Percentiles rank a stretch among this genome's conserved stretches.
These are phyloP conservation scores for Capromys pilorides DNA, from an alignment of 2,797 vertebrate genomes.

Conservation along the genomic window DNA sequence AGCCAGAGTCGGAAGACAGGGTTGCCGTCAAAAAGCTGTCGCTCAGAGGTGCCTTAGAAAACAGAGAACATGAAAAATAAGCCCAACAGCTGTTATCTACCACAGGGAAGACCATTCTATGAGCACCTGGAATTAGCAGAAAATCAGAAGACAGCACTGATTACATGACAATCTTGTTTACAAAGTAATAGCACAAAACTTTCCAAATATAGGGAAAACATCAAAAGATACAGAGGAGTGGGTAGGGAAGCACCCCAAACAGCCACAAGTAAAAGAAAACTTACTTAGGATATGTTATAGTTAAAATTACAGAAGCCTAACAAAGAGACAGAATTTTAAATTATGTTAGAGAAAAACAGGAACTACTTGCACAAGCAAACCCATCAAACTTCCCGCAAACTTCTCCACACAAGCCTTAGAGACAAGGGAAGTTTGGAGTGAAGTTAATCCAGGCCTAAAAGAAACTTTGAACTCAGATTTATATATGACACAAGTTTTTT, in stretches of 20 bases:
- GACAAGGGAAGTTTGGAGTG: background rate
- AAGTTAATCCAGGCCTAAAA: background rate
- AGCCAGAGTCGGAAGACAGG: background rate
- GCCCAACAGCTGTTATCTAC: background rate
- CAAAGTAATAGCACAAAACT: background rate
- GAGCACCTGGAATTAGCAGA: background rate
- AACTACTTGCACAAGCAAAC: background rate
- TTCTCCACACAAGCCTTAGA: background rate
- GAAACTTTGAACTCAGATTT: background rate
- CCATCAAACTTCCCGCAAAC: background rate
- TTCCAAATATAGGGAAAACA: background rate
- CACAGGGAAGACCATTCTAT: background rate
- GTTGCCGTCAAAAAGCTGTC: too few relatives aligned
- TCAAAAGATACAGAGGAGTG: background rate
- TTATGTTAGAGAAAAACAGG: background rate
- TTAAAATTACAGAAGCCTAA: background rate
- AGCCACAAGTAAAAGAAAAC: background rate
- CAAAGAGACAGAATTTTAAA: background rate
- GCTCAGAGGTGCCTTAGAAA: background rate
- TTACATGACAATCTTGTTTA: background rate
- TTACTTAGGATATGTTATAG: background rate
- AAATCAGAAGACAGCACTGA: background rate
- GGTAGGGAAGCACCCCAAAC: background rate
- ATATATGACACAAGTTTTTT: background rate
- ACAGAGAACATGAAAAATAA: background rate